These are phyloP conservation scores for Anomalospiza imberbis DNA, from an alignment of 2,797 vertebrate genomes.

Conservation along the genomic window DNA sequence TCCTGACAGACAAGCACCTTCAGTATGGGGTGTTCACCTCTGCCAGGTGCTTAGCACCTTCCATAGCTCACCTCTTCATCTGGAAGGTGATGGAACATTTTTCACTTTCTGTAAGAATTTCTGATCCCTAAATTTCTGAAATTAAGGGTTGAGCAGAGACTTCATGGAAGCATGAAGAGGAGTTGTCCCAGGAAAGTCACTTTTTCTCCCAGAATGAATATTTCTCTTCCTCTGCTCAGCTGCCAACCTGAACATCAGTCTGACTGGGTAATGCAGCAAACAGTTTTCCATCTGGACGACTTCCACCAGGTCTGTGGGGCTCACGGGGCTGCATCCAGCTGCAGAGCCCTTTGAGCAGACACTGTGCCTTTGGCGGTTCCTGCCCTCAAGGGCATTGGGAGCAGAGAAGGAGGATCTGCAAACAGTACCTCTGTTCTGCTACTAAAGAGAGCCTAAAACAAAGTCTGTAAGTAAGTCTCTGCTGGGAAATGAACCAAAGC, in stretches of 20 bases:
- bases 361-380: neutral
- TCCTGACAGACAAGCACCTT: neutral
- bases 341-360: neutral
- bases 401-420: rapidly evolving
- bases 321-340: neutral
- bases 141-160: neutral
- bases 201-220: rapidly evolving
- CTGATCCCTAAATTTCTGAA: neutral
- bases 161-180: neutral
- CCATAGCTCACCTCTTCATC: rapidly evolving
- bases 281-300: neutral
- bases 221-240: neutral
- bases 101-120: neutral
- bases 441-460: neutral
- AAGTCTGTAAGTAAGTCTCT: neutral
- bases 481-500: neutral
- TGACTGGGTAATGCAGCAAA: neutral
- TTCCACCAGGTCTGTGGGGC: rapidly evolving
- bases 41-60: rapidly evolving
- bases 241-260: neutral
- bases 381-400: rapidly evolving
- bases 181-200: neutral
- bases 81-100: neutral
- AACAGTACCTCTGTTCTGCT: neutral
- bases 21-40: rapidly evolving